Conservation (phyloP, 2,113 vertebrate genomes). For the Oreochromis aureus region DNA sequence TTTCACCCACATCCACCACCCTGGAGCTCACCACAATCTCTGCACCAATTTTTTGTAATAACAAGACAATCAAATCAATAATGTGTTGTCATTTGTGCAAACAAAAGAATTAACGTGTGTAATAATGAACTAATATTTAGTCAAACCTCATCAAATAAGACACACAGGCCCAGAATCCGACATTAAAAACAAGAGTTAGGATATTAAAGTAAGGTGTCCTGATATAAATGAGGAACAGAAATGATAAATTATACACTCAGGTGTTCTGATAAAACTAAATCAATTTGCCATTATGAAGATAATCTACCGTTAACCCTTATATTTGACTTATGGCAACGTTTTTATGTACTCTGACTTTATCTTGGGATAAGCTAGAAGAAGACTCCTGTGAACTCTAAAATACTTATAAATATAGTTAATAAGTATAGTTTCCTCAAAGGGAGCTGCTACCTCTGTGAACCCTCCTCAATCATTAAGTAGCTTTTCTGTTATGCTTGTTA, state of each 20-base stretch:
- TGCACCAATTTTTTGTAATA: background rate
- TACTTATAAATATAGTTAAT: background rate
- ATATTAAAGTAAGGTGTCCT: background rate
- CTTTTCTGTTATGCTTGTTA: background rate
- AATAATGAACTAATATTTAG: background rate
- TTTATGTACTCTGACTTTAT: background rate
- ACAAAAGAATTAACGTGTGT: background rate
- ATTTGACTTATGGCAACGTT: background rate
- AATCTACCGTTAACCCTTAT: background rate
- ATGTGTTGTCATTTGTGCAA: background rate
- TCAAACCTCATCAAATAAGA: background rate
- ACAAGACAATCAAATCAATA: background rate
- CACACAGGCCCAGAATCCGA: background rate
- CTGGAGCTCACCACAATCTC: background rate
- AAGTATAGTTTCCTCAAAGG: background rate
- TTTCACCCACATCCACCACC: conserved; percentile 63
- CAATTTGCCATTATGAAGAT: background rate
- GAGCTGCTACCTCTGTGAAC: background rate
- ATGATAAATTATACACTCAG: background rate
- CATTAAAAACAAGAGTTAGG: fast-evolving
- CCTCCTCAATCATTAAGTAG: background rate
- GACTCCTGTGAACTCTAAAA: background rate
- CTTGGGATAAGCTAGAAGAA: fast-evolving
- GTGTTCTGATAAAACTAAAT: background rate
- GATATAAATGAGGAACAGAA: background rate